Evolutionary conservation across 2,797 vertebrate species (phyloP).

Genomic region (Coracias cyanogaster): DNA sequence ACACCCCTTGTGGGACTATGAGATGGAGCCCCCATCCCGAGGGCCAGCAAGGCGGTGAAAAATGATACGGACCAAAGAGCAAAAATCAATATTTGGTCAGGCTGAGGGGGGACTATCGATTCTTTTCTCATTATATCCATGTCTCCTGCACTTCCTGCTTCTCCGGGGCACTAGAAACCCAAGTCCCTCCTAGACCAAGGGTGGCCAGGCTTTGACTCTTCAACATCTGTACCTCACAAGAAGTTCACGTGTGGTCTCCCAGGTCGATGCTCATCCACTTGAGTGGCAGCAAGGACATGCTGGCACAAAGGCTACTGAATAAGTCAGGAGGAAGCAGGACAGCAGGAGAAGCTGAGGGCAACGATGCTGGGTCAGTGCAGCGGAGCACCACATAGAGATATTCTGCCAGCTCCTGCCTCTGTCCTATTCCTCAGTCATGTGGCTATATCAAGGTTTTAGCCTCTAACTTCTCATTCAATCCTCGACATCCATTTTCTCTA

Average conservation of each 20-base stretch:
- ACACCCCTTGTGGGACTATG: accelerated
- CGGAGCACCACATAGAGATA: background rate
- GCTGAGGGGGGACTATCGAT: slow-evolving; percentile 56
- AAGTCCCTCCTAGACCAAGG: slow-evolving; percentile 65
- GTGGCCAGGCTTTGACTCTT: slow-evolving; percentile 62
- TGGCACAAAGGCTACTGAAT: slow-evolving; percentile 4
- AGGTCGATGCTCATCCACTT: accelerated
- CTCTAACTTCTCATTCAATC: background rate
- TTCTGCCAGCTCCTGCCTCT: background rate
- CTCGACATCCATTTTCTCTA: background rate
- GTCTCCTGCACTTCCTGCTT: slow-evolving; percentile 72
- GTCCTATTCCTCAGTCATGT: background rate
- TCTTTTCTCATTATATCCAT: slow-evolving; percentile 71
- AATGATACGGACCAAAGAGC: slow-evolving; percentile 30
- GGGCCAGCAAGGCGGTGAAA: slow-evolving; percentile 14
- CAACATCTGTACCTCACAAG: slow-evolving; percentile 72
- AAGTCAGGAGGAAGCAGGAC: slow-evolving; percentile 16
- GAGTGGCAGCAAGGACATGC: slow-evolving; percentile 40
- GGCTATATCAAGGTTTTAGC: background rate
- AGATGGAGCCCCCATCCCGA: background rate
- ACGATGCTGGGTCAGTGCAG: background rate
- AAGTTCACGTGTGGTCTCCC: slow-evolving; percentile 59
- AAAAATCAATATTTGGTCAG: slow-evolving; percentile 74
- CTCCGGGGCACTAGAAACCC: slow-evolving; percentile 60
- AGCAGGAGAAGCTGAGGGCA: slow-evolving; percentile 20